phyloP scores from a whole-genome alignment of 2,888 invertebrate genomes.

The Anodontia alba region DNA sequence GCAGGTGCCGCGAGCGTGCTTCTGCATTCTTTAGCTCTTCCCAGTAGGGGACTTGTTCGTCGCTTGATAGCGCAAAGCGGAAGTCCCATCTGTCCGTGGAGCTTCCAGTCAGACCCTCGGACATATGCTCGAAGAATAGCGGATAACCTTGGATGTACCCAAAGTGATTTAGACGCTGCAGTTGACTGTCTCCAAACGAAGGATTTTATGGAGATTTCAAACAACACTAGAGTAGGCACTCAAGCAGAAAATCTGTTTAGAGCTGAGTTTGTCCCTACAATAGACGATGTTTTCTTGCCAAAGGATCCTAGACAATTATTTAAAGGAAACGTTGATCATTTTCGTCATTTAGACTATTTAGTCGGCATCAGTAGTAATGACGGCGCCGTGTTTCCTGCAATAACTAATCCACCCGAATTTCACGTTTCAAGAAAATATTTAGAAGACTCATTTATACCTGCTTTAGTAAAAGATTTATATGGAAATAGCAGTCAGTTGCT shows the following conservation, averaged over 20 bases:
- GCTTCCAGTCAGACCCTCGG: constrained; percentile 91
- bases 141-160: constrained; percentile 92
- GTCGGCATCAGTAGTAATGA: constrained; percentile 62
- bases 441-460: constrained; percentile 42
- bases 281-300: constrained; percentile 95
- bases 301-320: constrained; percentile 86
- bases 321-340: constrained; percentile 25
- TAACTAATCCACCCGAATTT: constrained; percentile 38
- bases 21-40: constrained; percentile 91
- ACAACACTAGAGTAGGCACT: constrained; percentile 55
- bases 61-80: constrained; percentile 97
- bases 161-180: constrained; percentile 87
- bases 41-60: constrained; percentile 90
- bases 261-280: constrained; percentile 89
- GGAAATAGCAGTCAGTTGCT: constrained; percentile 27
- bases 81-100: constrained; percentile 96
- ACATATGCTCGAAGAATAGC: constrained; percentile 93
- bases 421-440: constrained; percentile 16
- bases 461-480: constrained; percentile 41
- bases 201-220: constrained; percentile 46
- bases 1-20: constrained; percentile 97
- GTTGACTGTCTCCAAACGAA: constrained; percentile 90
- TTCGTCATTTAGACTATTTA: constrained; percentile 58
- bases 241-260: constrained; percentile 74
- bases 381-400: constrained; percentile 54